These are phyloP conservation scores for Drosophila borealis DNA, from an alignment of 2,888 invertebrate genomes.

Conservation along the genomic window DNA sequence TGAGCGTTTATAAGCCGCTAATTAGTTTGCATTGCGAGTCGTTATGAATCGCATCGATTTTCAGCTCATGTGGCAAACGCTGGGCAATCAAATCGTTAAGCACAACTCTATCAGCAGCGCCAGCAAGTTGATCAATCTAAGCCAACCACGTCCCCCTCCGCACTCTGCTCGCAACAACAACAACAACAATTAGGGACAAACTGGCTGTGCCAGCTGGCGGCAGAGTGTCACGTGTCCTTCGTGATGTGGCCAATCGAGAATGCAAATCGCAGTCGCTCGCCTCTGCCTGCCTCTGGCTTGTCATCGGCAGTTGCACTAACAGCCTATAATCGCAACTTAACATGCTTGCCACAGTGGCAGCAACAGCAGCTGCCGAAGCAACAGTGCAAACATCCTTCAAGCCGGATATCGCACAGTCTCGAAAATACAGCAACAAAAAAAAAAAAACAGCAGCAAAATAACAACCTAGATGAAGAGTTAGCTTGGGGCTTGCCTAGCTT, in stretches of 20 bases:
- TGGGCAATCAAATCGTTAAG: conserved; percentile 31
- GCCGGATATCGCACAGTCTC: conserved; percentile 79
- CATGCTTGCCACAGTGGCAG: conserved; percentile 67
- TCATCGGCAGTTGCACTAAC: conserved; percentile 72
- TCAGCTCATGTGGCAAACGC: conserved; percentile 10
- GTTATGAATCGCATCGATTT: conserved; percentile 53
- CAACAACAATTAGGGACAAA: conserved; percentile 7
- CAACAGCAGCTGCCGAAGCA: conserved; percentile 59
- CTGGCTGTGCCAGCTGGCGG: conserved; percentile 15
- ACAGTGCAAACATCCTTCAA: conserved; percentile 76
- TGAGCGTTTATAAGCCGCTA: conserved; percentile 64
- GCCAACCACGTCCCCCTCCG: neutral
- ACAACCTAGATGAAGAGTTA: neutral
- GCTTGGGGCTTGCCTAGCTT: neutral
- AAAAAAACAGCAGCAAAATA: conserved; percentile 10
- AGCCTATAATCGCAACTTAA: conserved; percentile 80
- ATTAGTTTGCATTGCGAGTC: conserved; percentile 63
- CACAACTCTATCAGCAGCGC: conserved; percentile 11
- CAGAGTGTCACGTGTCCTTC: conserved; percentile 53
- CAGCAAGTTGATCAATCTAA: conserved; percentile 40
- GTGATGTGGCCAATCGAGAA: conserved; percentile 72
- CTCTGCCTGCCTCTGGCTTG: conserved; percentile 20
- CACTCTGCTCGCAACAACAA: neutral
- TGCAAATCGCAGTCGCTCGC: conserved; percentile 65
- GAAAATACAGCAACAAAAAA: conserved; percentile 31